Evolutionary conservation across 2,797 vertebrate species (phyloP), one percentile per base, ranked within the genome.

Genomic region (Oreortyx pictus): DNA sequence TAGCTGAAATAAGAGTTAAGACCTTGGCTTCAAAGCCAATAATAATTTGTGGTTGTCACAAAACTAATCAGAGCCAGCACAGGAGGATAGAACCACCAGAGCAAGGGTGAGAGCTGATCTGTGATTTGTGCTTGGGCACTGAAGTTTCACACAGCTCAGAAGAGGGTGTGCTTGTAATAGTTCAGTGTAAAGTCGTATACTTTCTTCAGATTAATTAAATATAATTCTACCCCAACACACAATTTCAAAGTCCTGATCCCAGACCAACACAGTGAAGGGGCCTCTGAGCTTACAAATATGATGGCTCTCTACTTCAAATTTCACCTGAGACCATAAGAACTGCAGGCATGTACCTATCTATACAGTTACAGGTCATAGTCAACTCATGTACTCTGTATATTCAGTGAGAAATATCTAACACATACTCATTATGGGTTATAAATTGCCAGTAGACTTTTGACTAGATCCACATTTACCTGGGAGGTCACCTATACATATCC

Each of bases 341-440:
- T 61, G 7, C 41, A 79, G 39, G 24, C 13, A n/a, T 18, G 14
- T 16, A 71, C 33, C 43, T 62, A 65, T n/a, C 49, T 62, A 0
- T 33, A 5, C 23, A 59, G 23, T 49, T 14, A 57, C 33, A 62
- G 17, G 44, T 18, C 56, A 23, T 11, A 60, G 50, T 25, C n/a
- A 57, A 6, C 12, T 70, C 50, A 47, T 11, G 44, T 5, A 27
- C 4, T 7, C 35, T 50, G 37, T 49, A 31, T 14, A 60, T 20
- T 52, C 68, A 78, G 52, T 67, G 25, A 4, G 4, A 15, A 14
- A 33, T 74, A 33, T 75, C 73, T 68, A 47, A 59, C 35, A 37
- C 0, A 0, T 24, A 41, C 3, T 60, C 1, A 0, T 29, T 24
- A 24, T 50, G 31, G 10, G 16, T 39, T 75, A 31, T 35, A 66